Evolutionary conservation across 2,888 invertebrate species (phyloP).

Genomic region (Kuschelorhynchus macadamiae): DNA sequence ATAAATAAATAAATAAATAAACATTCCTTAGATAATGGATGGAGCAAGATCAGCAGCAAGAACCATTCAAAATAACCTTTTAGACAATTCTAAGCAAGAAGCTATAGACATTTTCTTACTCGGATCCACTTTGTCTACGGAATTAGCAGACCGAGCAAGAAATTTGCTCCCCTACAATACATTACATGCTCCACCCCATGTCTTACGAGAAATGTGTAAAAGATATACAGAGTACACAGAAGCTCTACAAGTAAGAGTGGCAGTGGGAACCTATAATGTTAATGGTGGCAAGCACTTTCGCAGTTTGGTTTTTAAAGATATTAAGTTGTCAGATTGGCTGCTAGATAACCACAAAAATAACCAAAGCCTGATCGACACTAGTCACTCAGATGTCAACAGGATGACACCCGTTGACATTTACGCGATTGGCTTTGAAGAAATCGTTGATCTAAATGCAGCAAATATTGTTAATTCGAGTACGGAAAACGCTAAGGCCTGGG

Average conservation of each 20-base stretch:
- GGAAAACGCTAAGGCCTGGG: slow-evolving; percentile 95
- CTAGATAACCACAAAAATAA: slow-evolving; percentile 82
- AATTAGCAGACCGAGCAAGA: slow-evolving; percentile 92
- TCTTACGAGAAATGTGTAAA: slow-evolving; percentile 88
- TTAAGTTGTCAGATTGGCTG: slow-evolving; percentile 90
- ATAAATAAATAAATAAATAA: neutral
- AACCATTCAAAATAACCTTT: slow-evolving; percentile 98
- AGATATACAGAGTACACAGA: slow-evolving; percentile 84
- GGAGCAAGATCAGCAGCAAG: slow-evolving; percentile 97
- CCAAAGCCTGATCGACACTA: slow-evolving; percentile 68
- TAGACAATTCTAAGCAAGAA: slow-evolving; percentile 97
- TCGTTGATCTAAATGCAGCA: slow-evolving; percentile 97
- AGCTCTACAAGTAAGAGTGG: slow-evolving; percentile 81
- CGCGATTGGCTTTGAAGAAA: slow-evolving; percentile 99
- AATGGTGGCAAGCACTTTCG: slow-evolving; percentile 99
- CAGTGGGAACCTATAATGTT: slow-evolving; percentile 98
- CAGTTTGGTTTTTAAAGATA: slow-evolving; percentile 94
- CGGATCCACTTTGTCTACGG: slow-evolving; percentile 92
- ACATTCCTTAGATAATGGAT: slow-evolving; percentile 82
- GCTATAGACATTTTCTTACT: slow-evolving; percentile 96
- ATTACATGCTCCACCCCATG: slow-evolving; percentile 87
- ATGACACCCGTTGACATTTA: slow-evolving; percentile 88
- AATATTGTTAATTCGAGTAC: slow-evolving; percentile 97
- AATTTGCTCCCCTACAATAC: slow-evolving; percentile 89
- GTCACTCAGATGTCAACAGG: slow-evolving; percentile 67